A percentile compares a stretch with the other conserved stretches of the same genome.
Conservation (phyloP, 2,113 vertebrate genomes). For the Phalacrocorax carbo region DNA sequence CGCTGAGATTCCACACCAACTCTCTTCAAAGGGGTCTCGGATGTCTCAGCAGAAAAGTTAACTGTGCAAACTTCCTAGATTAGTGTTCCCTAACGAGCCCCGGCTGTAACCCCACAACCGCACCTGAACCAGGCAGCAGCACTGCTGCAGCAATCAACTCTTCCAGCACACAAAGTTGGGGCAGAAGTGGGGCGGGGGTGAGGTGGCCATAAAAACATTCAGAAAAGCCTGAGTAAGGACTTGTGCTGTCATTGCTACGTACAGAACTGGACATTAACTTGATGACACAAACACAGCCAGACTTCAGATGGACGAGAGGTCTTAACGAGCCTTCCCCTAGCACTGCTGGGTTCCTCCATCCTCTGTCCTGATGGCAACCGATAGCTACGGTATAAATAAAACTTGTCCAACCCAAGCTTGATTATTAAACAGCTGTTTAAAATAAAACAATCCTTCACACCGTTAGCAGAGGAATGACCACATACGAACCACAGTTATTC, state of each 20-base stretch:
- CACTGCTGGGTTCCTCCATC: not conserved
- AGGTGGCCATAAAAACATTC: not conserved
- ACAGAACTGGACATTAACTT: not conserved
- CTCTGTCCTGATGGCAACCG: rapidly evolving
- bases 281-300: not conserved
- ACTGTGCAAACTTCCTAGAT: no score
- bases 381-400: not conserved
- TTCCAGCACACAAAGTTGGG: rapidly evolving
- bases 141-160: no score
- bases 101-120: not conserved
- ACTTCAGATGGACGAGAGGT: not conserved
- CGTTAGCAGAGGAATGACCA: not conserved
- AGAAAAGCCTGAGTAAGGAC: not conserved
- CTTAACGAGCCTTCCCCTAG: not conserved
- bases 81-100: rapidly evolving
- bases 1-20: not conserved
- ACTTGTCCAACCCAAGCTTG: not conserved
- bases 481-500: not conserved
- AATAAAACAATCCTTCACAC: not conserved
- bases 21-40: not conserved
- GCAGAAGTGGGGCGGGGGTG: not conserved
- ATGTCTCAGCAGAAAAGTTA: not conserved
- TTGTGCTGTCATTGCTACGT: not conserved
- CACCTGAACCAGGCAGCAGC: not conserved
- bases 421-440: not conserved